A percentile compares a stretch with the other conserved stretches of the same genome.
Conservation (phyloP, 2,113 vertebrate species). For the Neodontobutis hainanensis region DNA sequence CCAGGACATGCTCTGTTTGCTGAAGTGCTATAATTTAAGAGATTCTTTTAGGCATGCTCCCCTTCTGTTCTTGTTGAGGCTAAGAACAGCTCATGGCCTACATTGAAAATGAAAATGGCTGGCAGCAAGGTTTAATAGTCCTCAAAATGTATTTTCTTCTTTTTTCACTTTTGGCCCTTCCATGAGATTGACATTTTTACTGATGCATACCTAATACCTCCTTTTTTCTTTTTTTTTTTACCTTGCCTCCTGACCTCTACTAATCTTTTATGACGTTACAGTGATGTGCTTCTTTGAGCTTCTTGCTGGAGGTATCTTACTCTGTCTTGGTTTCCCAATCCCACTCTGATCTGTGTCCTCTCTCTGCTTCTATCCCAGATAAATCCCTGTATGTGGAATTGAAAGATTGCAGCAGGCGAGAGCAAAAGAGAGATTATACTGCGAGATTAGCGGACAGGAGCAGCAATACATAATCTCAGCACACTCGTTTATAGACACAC, state of each 20-base stretch:
- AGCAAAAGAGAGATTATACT: slow-evolving; percentile 80
- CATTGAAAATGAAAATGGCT: slow-evolving; percentile 34
- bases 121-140: slow-evolving; percentile 3
- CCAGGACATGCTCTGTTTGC: slow-evolving; percentile 33
- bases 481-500: slow-evolving; percentile 33
- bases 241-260: slow-evolving; percentile 12
- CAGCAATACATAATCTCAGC: slow-evolving; percentile 75
- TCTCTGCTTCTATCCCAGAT: slow-evolving; percentile 77
- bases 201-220: not conserved
- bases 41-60: slow-evolving; percentile 61
- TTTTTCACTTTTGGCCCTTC: not conserved
- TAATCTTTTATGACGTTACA: slow-evolving; percentile 3
- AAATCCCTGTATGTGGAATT: slow-evolving; percentile 80
- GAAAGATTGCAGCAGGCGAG: slow-evolving; percentile 76
- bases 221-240: not conserved
- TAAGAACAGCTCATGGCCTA: slow-evolving; percentile 35
- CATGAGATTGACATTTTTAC: not conserved
- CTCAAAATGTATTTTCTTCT: not conserved
- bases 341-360: slow-evolving; percentile 70
- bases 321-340: slow-evolving; percentile 54
- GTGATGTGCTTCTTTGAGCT: slow-evolving; percentile 2
- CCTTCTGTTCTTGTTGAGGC: slow-evolving; percentile 41
- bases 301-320: slow-evolving; percentile 23
- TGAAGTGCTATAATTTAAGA: slow-evolving; percentile 55
- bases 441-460: slow-evolving; percentile 79